phyloP scores from a whole-genome alignment of 23 tunicate genomes.

The Aplidium turbinatum region DNA sequence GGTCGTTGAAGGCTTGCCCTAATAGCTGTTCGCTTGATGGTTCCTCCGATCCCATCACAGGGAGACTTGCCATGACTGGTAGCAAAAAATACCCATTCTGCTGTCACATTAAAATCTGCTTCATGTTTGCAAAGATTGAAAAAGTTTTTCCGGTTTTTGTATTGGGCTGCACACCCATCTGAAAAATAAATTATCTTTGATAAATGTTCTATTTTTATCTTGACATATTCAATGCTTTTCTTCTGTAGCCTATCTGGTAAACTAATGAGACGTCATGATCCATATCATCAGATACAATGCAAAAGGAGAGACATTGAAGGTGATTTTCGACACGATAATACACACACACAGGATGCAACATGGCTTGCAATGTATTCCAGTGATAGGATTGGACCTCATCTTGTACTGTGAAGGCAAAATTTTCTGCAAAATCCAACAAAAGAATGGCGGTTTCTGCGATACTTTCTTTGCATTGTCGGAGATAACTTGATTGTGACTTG shows the following conservation, averaged over 20 bases:
- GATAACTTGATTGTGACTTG: conserved; percentile 41
- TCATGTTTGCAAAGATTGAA: conserved; percentile 42
- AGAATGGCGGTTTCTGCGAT: conserved; percentile 26
- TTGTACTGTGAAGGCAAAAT: conserved; percentile 30
- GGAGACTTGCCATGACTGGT: conserved; percentile 37
- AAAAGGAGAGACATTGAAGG: conserved; percentile 13
- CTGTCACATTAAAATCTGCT: conserved; percentile 36
- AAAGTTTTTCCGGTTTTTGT: conserved; percentile 45
- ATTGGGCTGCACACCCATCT: conserved; percentile 62
- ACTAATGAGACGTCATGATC: conserved; percentile 43
- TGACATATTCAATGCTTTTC: conserved; percentile 29
- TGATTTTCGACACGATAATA: conserved; percentile 21
- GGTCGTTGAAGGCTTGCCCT: conserved; percentile 39
- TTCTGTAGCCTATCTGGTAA: conserved; percentile 35
- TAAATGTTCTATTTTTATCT: conserved; percentile 13
- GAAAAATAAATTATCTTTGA: conserved; percentile 29
- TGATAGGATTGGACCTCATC: conserved; percentile 46
- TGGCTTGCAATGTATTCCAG: conserved; percentile 34
- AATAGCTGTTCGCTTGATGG: conserved; percentile 27
- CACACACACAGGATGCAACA: conserved; percentile 49
- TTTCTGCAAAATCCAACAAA: conserved; percentile 45
- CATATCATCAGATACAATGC: conserved; percentile 39
- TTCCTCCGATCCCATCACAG: conserved; percentile 37
- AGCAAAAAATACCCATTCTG: conserved; percentile 38
- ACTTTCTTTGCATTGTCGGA: conserved; percentile 17